Evolutionary conservation across 2,113 vertebrate genomes (phyloP), one percentile per base, ranked within the genome.

Genomic region (Natator depressus): DNA sequence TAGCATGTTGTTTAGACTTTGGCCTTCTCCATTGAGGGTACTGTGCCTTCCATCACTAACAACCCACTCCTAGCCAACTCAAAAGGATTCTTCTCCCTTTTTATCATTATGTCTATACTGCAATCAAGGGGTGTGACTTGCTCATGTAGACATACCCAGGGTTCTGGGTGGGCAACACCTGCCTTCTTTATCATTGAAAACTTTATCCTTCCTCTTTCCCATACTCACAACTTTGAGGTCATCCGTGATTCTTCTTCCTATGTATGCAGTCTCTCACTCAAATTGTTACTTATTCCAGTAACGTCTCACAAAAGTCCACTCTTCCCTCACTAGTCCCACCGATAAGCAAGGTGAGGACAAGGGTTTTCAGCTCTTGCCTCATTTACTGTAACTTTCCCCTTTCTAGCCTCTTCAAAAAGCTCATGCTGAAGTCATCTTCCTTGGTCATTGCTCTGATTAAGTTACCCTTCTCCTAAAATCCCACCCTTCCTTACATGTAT

Each of bases 61-160:
- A 75, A 80, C n/a, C 53, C 1, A 1, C 3, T 0, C 0, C 1
- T 0, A 1, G 1, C 42, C 87, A 86, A 19, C 6, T 20, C 24
- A 25, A 47, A 25, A 47, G 75, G 42, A 47, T 78, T 75, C 24
- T 38, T 78, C 25, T 78, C 5, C 27, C 76, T n/a, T 72, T 72
- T n/a, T 17, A 35, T 35, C 80, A 46, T 54, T 0, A 0, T 12
- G 17, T 31, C 50, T 38, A 69, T 8, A 38, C 65, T 38, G n/a
- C n/a, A 38, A 72, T 38, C 35, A 20, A 72, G 35, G 35, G n/a
- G 6, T 19, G 35, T 10, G 35, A 20, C 8, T 69, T 5, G n/a
- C 19, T 72, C 8, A 19, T 5, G 17, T 9, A 69, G 35, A n/a
- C 31, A n/a, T n/a, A 59, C 27, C 27, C 59, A 8, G 59, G 31